phyloP scores from a whole-genome alignment of 2,113 vertebrate species.

The Myiopsitta monachus region DNA sequence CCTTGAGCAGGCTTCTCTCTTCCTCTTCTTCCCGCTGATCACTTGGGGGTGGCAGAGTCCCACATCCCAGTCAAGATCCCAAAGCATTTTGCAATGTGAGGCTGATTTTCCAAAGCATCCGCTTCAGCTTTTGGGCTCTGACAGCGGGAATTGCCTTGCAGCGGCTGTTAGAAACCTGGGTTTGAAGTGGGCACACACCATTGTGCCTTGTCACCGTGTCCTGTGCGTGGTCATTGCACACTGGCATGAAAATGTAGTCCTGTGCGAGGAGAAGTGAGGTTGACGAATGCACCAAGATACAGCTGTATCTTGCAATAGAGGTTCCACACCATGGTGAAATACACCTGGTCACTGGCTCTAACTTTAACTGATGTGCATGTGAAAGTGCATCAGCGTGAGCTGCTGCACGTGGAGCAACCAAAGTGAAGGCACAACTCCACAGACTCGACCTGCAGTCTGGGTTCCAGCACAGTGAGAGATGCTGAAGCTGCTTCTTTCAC shows the following conservation, averaged over 20 bases:
- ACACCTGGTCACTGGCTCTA: not conserved
- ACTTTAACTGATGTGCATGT: accelerated
- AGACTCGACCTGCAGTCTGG: not conserved
- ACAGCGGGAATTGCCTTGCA: accelerated
- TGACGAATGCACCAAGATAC: not conserved
- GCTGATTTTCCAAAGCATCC: not conserved
- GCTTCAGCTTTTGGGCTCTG: accelerated
- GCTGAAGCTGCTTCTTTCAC: not conserved
- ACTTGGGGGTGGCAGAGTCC: constrained; percentile 39
- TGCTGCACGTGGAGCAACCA: accelerated
- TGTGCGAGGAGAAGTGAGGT: not conserved
- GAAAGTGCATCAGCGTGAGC: accelerated
- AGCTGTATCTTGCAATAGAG: not conserved
- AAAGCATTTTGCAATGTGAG: accelerated
- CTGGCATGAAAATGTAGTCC: accelerated
- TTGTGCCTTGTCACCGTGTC: accelerated
- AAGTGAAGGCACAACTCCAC: not conserved
- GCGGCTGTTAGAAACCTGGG: not conserved
- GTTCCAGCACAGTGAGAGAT: not conserved
- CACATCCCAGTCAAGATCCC: not conserved
- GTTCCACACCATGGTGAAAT: accelerated
- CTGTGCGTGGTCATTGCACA: accelerated
- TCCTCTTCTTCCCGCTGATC: not conserved
- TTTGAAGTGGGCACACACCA: not conserved
- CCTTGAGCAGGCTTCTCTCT: not conserved